Conservation (phyloP, 2,888 invertebrate species). For the Eristalinus sepulchralis region DNA sequence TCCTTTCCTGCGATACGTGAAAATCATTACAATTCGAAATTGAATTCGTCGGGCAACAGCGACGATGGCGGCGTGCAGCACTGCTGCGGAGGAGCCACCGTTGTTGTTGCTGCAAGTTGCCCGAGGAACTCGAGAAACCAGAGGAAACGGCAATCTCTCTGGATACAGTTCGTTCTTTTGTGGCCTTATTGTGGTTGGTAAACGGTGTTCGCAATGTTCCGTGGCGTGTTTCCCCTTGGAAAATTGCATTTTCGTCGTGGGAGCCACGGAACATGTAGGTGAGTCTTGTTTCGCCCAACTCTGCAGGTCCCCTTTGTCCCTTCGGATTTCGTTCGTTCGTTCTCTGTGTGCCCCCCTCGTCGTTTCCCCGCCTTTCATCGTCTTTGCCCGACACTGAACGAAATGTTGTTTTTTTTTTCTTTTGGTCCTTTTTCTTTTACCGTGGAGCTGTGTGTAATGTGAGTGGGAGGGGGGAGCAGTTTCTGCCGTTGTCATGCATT, state of each 20-base stretch:
- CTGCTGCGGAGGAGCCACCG: constrained; percentile 9
- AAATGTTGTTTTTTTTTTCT: background rate
- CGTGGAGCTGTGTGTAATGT: constrained; percentile 45
- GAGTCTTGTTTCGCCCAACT: constrained; percentile 46
- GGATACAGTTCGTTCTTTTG: constrained; percentile 27
- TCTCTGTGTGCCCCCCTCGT: background rate
- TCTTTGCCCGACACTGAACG: constrained; percentile 36
- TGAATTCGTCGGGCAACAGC: constrained; percentile 55
- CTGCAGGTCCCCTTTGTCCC: background rate
- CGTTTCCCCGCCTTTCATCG: constrained; percentile 35
- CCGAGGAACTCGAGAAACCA: background rate
- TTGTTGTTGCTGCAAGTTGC: constrained; percentile 7
- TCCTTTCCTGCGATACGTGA: constrained; percentile 49
- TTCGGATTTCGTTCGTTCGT: background rate
- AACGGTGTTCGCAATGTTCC: constrained; percentile 23
- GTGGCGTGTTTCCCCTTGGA: constrained; percentile 46
- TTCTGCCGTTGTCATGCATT: constrained; percentile 70
- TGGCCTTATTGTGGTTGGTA: constrained; percentile 28
- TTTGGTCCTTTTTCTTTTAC: constrained; percentile 30
- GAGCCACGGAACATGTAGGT: background rate
- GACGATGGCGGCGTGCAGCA: background rate
- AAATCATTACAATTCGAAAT: constrained; percentile 69
- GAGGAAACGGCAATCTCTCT: background rate
- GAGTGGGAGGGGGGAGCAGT: constrained; percentile 34
- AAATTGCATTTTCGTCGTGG: constrained; percentile 64